phyloP scores from a whole-genome alignment of 2,797 vertebrate genomes.

The Karalla daura region DNA sequence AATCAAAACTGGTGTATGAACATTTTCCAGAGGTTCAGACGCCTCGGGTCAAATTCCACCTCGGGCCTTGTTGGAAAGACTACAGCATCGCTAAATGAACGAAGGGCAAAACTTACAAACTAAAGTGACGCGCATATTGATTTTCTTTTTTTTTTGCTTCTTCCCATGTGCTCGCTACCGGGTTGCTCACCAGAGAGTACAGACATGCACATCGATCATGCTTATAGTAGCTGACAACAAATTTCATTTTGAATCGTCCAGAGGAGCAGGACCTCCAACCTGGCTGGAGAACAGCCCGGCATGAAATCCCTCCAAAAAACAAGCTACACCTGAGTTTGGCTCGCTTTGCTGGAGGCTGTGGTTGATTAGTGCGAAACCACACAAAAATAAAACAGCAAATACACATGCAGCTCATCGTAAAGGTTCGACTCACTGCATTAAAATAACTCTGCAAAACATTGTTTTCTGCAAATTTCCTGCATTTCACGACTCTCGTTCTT shows the following conservation, averaged over 20 bases:
- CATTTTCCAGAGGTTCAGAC: constrained; percentile 5
- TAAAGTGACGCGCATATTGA: constrained; percentile 30
- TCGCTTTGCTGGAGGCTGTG: neutral
- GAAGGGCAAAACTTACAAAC: constrained; percentile 22
- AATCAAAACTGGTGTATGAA: neutral
- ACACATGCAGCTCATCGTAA: neutral
- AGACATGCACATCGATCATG: no score
- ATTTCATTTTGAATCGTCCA: constrained; percentile 10
- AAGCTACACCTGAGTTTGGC: neutral
- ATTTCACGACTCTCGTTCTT: no score
- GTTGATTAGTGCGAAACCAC: neutral
- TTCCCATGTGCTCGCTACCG: constrained; percentile 18
- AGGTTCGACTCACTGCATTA: neutral
- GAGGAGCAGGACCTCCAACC: neutral
- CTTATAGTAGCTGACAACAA: constrained; percentile 21
- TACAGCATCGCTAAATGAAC: constrained; percentile 14
- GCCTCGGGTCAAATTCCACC: constrained; percentile 8
- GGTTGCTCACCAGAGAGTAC: constrained; percentile 3
- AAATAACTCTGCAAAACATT: neutral
- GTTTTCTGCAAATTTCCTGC: neutral
- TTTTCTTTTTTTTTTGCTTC: no score
- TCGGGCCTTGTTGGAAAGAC: constrained; percentile 3
- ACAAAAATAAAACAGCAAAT: neutral
- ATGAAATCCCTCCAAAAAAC: constrained; percentile 3
- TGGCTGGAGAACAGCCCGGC: neutral